Conservation (phyloP, 2,113 vertebrate species). For the Rhinichthys klamathensis region DNA sequence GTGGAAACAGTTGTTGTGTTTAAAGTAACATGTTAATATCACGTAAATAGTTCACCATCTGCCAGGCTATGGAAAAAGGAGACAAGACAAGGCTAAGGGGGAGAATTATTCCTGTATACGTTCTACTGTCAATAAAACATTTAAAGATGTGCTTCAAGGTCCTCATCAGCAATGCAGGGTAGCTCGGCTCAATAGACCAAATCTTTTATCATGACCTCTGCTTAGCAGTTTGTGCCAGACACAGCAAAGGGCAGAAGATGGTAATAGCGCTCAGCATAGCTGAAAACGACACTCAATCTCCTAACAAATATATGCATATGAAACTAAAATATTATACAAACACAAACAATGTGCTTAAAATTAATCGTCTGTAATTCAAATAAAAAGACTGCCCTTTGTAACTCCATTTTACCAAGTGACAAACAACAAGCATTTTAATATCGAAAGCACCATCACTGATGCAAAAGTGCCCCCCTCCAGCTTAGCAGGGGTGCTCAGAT, state of each 20-base stretch:
- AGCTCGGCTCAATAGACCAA: background rate
- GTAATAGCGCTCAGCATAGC: background rate
- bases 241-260: background rate
- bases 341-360: background rate
- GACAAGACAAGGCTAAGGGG: background rate
- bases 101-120: background rate
- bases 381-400: background rate
- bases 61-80: background rate
- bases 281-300: background rate
- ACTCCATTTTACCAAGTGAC: background rate
- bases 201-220: constrained; percentile 21
- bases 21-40: constrained; percentile 3
- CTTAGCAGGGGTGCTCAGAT: constrained; percentile 7
- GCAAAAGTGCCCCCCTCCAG: constrained; percentile 24
- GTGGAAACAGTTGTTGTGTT: constrained; percentile 3
- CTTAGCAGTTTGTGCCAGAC: background rate
- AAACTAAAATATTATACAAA: background rate
- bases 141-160: background rate
- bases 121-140: constrained; percentile 24
- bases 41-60: background rate
- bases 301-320: background rate
- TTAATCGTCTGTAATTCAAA: background rate
- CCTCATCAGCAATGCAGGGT: background rate
- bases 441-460: background rate
- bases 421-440: constrained; percentile 20